phyloP scores from a whole-genome alignment of 2,113 vertebrate species.

The Callipepla squamata region DNA sequence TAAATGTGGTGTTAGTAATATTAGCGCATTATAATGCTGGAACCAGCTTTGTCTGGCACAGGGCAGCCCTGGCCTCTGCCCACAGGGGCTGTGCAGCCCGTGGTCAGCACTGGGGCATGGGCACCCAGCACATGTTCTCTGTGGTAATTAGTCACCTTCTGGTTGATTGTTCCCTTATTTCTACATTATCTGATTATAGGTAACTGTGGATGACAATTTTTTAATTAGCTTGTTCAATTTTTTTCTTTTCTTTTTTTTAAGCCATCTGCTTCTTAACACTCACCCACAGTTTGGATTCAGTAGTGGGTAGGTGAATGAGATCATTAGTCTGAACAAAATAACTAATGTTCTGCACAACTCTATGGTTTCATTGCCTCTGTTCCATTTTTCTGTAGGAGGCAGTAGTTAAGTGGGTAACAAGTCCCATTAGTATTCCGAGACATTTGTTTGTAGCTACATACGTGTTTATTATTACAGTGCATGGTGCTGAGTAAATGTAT shows the following conservation, averaged over 20 bases:
- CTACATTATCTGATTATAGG: background rate
- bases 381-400: background rate
- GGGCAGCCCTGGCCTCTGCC: no score
- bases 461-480: background rate
- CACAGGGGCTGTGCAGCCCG: background rate
- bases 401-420: background rate
- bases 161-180: background rate
- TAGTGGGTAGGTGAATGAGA: slow-evolving; percentile 26
- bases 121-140: fast-evolving
- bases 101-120: fast-evolving
- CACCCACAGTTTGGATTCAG: background rate
- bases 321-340: slow-evolving; percentile 35
- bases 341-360: background rate
- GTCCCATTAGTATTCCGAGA: background rate
- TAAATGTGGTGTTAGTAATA: background rate
- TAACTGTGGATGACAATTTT: background rate
- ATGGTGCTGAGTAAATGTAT: background rate
- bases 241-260: background rate
- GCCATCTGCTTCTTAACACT: slow-evolving; percentile 39
- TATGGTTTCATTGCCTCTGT: background rate
- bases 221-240: background rate
- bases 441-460: background rate
- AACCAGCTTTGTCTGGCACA: background rate
- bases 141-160: background rate
- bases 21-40: background rate